A percentile compares a stretch with the other conserved stretches of the same genome.
These are phyloP conservation scores for Zygothrica quintamaculata DNA, from an alignment of 2,888 invertebrate genomes.

Conservation along the genomic window DNA sequence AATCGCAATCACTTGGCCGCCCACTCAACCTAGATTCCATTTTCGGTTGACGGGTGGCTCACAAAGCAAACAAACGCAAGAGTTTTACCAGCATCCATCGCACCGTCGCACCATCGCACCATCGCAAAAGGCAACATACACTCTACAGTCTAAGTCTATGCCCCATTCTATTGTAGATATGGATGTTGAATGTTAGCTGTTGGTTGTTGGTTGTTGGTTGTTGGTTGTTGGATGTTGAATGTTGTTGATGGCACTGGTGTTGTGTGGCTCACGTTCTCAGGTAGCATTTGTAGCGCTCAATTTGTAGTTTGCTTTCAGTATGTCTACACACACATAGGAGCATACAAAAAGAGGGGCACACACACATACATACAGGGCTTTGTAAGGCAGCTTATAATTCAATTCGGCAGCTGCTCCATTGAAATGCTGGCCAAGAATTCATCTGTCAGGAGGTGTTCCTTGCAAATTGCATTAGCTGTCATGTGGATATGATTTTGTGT, in stretches of 20 bases:
- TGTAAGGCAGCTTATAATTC: constrained; percentile 59
- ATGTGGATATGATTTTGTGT: constrained; percentile 16
- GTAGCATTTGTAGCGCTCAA: constrained; percentile 64
- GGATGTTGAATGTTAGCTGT: constrained; percentile 26
- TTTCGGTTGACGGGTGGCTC: constrained; percentile 45
- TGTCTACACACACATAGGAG: constrained; percentile 6
- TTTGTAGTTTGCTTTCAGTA: constrained; percentile 64
- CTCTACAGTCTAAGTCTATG: too few relatives aligned
- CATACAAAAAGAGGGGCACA: neutral
- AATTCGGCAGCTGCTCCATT: constrained; percentile 49
- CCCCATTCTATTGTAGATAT: neutral
- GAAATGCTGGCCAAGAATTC: constrained; percentile 31
- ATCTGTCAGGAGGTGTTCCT: constrained; percentile 34
- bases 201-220: constrained; percentile 13
- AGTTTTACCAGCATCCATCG: constrained; percentile 13
- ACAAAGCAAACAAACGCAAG: constrained; percentile 50
- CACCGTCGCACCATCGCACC: neutral
- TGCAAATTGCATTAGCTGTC: constrained; percentile 73
- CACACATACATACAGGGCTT: constrained; percentile 39
- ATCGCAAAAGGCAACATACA: too few relatives aligned
- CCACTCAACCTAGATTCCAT: constrained; percentile 77
- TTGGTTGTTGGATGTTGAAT: constrained; percentile 2
- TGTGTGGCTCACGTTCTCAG: constrained; percentile 45
- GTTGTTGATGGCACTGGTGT: constrained; percentile 5
- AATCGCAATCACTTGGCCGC: constrained; percentile 77